Evolutionary conservation across 2,888 invertebrate genomes (phyloP), one percentile per base, ranked within the genome.

Genomic region (Orchestes rusci): DNA sequence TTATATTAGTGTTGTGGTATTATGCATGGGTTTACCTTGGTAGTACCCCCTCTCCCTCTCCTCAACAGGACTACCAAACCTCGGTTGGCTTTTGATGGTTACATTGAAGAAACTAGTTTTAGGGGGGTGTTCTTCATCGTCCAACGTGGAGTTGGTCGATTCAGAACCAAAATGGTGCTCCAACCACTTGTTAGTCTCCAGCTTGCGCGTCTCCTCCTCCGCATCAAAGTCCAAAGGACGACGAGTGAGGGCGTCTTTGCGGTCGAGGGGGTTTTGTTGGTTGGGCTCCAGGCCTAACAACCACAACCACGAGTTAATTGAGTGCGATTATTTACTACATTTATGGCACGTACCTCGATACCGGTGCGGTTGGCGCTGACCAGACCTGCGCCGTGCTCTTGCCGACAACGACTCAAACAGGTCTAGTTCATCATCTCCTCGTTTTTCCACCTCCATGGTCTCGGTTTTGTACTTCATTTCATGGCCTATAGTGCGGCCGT

Each of bases 131-230:
- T 58, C 58, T 53, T 76, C 79, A 53, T 71, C 80, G 52, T 77
- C 76, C 5, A 80, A 77, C 40, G 79, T 71, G 8, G 80, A 79
- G 55, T 79, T 79, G 1, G 87, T 86, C 2, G 87, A 87, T 51
- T 88, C 88, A 63, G 86, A 87, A 38, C 91, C 91, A 62, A 92
- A 91, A 66, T 92, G 91, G 60, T 85, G 84, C 61, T 90, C 90
- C 40, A 91, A 73, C 91, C 91, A 91, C 70, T 89, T 89, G 51
- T 86, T 88, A 0, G 90, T 91, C 71, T 91, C 90, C 53, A 84
- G 82, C 67, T 90, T 90, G 48, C 90, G 77, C 4, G 89, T 89
- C 66, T 89, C 86, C 66, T 91, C 90, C 64, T 91, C 90, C 60
- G 86, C 80, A 62, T 89, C 88, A 59, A 88, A 83, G 68, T 90